Evolutionary conservation across 2,113 vertebrate genomes (phyloP).

Genomic region (Aphelocoma coerulescens): DNA sequence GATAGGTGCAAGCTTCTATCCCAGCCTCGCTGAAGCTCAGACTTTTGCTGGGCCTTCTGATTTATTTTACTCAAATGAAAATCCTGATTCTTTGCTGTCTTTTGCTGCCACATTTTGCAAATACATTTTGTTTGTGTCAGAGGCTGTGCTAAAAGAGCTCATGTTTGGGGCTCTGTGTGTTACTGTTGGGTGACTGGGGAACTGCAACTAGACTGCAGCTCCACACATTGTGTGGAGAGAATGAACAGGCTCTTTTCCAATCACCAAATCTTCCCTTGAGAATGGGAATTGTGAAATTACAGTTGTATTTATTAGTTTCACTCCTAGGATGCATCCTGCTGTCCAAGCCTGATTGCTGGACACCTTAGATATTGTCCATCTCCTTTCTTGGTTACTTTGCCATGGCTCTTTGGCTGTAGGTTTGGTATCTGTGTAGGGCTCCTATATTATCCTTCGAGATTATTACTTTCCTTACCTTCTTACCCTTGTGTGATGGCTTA

Average conservation of each 20-base stretch:
- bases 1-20: background rate
- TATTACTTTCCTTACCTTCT: background rate
- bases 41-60: background rate
- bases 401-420: background rate
- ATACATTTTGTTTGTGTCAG: background rate
- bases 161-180: background rate
- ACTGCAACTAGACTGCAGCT: background rate
- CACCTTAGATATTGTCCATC: background rate
- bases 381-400: background rate
- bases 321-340: background rate
- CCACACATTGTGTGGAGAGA: background rate
- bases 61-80: background rate
- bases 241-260: background rate
- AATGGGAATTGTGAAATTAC: background rate
- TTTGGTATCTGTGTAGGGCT: background rate
- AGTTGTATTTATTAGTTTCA: accelerated
- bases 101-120: background rate
- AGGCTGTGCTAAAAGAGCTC: background rate
- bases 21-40: background rate
- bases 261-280: background rate
- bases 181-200: background rate
- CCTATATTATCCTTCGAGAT: background rate
- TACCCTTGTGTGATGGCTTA: background rate
- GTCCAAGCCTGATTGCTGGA: background rate
- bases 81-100: background rate